phyloP scores from a whole-genome alignment of 2,888 invertebrate species.

The Frankliniella fusca region DNA sequence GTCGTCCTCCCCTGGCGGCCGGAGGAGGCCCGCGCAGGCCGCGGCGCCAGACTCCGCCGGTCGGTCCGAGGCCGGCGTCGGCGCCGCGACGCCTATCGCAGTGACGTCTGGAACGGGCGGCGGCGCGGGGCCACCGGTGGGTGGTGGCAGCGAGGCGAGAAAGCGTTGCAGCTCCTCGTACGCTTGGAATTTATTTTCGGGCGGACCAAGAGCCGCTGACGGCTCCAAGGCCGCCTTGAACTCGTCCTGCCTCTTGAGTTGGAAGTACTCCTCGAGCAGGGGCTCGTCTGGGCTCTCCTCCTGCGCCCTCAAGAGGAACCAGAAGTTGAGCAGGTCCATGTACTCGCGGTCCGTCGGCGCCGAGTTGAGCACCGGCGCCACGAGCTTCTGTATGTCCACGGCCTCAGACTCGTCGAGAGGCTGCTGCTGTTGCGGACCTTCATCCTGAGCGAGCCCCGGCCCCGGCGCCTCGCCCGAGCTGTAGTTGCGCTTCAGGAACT shows the following conservation, averaged over 20 bases:
- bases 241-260: neutral
- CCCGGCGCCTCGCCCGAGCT: neutral
- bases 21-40: neutral
- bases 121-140: too few species aligned
- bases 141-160: neutral
- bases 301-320: neutral
- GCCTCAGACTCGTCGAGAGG: neutral
- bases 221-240: neutral
- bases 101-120: neutral
- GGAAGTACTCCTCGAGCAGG: neutral
- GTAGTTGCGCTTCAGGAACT: neutral
- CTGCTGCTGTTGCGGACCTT: too few species aligned
- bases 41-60: neutral
- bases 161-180: neutral
- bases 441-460: too few species aligned
- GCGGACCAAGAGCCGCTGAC: neutral
- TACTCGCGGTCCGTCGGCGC: neutral
- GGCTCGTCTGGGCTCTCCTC: slow-evolving; percentile 1
- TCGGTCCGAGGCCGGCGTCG: neutral
- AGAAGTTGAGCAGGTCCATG: slow-evolving; percentile 13
- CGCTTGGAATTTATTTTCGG: neutral
- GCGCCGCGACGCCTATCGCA: neutral
- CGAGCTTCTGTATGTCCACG: neutral
- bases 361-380: neutral
- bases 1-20: neutral